These are phyloP conservation scores for Dicycla oo DNA, from an alignment of 2,888 invertebrate species.

Conservation along the genomic window DNA sequence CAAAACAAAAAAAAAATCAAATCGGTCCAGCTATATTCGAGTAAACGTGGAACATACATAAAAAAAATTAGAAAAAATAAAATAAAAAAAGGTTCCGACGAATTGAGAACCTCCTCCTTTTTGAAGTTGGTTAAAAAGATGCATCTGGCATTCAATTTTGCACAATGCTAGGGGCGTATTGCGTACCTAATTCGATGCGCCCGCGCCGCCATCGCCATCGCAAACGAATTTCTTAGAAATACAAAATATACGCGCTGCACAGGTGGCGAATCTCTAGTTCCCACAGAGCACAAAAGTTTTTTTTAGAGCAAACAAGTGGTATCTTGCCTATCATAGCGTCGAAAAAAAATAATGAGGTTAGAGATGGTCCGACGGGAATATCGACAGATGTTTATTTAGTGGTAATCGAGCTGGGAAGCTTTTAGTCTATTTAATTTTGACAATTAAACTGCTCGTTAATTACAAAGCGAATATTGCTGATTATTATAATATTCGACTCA, in stretches of 20 bases:
- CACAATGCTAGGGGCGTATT: not conserved
- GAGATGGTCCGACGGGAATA: conserved; percentile 58
- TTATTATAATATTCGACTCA: not conserved
- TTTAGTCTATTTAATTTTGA: conserved; percentile 9
- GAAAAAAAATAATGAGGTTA: conserved; percentile 75
- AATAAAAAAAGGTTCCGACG: too few relatives aligned
- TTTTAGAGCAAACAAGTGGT: conserved; percentile 71
- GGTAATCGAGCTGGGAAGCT: conserved; percentile 8
- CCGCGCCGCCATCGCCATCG: conserved; percentile 14
- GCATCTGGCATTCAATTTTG: conserved; percentile 5
- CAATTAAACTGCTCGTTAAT: conserved; percentile 5
- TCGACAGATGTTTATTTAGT: conserved; percentile 48
- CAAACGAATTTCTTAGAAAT: conserved; percentile 48
- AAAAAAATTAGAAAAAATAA: too few relatives aligned
- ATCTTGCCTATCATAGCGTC: conserved; percentile 71
- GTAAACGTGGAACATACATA: too few relatives aligned
- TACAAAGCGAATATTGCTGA: not conserved
- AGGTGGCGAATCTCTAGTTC: conserved; percentile 82
- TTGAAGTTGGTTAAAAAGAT: too few relatives aligned
- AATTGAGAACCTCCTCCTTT: too few relatives aligned
- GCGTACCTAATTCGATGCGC: conserved; percentile 24
- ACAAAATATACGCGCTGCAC: conserved; percentile 59
- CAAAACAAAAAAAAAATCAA: too few relatives aligned
- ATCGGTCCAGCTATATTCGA: too few relatives aligned
- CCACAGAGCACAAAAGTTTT: conserved; percentile 80